phyloP scores from a whole-genome alignment of 2,888 invertebrate species.

The Sinodicranocentrus sp. region DNA sequence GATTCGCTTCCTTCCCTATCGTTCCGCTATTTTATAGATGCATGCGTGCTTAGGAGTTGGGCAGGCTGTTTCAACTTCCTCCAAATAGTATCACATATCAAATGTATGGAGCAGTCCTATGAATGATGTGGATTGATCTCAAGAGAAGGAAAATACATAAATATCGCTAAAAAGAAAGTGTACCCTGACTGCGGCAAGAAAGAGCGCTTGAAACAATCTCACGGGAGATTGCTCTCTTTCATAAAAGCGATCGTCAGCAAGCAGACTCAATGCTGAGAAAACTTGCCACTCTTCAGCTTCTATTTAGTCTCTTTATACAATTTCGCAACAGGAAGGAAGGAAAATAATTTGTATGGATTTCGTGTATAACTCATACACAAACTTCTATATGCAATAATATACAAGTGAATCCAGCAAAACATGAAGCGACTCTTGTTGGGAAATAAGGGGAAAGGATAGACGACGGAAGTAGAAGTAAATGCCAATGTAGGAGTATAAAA shows the following conservation, averaged over 20 bases:
- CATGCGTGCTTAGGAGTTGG: too few species aligned
- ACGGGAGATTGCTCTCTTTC: slow-evolving; percentile 17
- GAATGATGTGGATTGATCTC: slow-evolving; percentile 23
- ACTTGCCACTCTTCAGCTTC: neutral
- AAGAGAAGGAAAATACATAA: slow-evolving; percentile 26
- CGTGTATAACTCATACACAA: neutral
- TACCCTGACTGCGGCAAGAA: neutral
- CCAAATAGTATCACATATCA: neutral
- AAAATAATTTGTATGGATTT: slow-evolving; percentile 14
- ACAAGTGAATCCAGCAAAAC: too few species aligned
- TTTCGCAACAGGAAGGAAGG: neutral
- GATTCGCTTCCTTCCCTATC: too few species aligned
- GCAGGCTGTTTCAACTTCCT: too few species aligned
- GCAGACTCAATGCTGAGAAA: neutral
- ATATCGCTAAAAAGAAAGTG: neutral
- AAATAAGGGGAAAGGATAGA: too few species aligned
- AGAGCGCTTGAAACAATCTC: slow-evolving; percentile 27
- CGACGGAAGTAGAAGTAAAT: neutral
- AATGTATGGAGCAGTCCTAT: neutral
- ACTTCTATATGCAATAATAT: too few species aligned
- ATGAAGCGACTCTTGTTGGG: too few species aligned
- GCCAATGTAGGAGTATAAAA: neutral
- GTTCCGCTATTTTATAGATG: too few species aligned
- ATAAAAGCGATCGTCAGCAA: neutral
- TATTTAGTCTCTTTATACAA: too few species aligned